A percentile compares a stretch with the other conserved stretches of the same genome.
Evolutionary conservation across 2,888 invertebrate genomes (phyloP).

Genomic region (Coleophora deauratella): DNA sequence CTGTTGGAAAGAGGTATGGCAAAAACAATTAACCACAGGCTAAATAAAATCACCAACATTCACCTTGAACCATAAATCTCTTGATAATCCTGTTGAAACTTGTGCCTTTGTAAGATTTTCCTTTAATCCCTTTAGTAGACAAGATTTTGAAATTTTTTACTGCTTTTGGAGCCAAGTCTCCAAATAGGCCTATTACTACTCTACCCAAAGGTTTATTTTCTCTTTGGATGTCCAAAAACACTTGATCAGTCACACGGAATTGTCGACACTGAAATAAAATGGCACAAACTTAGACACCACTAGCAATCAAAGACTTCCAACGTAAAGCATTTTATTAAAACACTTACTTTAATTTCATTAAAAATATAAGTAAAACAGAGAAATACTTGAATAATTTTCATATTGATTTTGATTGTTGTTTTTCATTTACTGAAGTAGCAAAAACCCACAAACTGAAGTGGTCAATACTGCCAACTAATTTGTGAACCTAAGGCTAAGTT

Average conservation of each 20-base stretch:
- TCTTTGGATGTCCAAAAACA: conserved; percentile 86
- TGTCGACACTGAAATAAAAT: conserved; percentile 67
- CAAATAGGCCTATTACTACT: conserved; percentile 91
- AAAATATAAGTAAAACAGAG: neutral
- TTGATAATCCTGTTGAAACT: conserved; percentile 90
- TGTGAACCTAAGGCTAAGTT: conserved; percentile 11
- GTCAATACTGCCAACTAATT: conserved; percentile 5
- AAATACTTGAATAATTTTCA: no score
- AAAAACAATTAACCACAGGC: no score
- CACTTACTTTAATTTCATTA: neutral
- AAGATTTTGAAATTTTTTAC: conserved; percentile 90
- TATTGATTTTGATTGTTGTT: neutral
- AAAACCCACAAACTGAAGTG: neutral
- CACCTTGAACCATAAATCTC: conserved; percentile 94
- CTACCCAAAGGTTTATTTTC: conserved; percentile 82
- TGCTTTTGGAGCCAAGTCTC: conserved; percentile 88
- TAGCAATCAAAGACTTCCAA: neutral
- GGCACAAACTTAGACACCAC: neutral
- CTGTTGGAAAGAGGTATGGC: no score
- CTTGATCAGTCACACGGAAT: conserved; percentile 84
- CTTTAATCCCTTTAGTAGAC: conserved; percentile 82
- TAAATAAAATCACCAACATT: conserved; percentile 11
- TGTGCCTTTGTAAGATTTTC: conserved; percentile 84
- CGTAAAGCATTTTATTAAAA: conserved; percentile 11
- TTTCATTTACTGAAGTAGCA: no score